Evolutionary conservation across 2,113 vertebrate species (phyloP).

Genomic region (Rattus rattus): DNA sequence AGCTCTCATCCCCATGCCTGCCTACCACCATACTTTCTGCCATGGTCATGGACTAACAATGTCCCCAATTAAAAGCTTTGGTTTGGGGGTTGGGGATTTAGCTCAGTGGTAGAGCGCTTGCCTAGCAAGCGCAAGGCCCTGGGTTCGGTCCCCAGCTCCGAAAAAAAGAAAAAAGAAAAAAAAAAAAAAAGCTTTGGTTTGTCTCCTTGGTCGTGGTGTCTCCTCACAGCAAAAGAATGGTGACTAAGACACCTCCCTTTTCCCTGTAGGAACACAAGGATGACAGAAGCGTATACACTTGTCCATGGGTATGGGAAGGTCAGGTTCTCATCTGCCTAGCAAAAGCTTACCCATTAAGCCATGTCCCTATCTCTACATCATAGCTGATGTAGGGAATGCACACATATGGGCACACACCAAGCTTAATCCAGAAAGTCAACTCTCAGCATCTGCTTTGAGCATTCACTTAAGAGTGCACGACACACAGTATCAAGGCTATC

Average conservation of each 20-base stretch:
- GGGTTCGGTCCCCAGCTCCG: no score
- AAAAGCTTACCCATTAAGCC: background rate
- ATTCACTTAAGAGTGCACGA: background rate
- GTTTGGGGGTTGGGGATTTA: no score
- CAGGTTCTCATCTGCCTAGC: background rate
- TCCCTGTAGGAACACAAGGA: background rate
- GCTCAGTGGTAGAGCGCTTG: no score
- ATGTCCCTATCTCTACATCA: background rate
- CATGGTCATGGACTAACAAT: background rate
- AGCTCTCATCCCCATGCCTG: background rate
- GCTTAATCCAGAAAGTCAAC: background rate
- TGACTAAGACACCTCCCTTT: background rate
- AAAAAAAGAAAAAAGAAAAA: no score
- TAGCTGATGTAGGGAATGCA: no score
- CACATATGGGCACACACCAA: background rate
- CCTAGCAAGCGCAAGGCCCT: no score
- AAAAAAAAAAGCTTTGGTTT: background rate
- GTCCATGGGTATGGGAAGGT: background rate
- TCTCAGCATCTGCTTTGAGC: background rate
- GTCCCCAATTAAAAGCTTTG: background rate
- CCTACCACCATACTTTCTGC: background rate
- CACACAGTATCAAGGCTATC: background rate
- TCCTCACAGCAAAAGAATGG: background rate
- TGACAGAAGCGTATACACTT: background rate
- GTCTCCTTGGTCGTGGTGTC: background rate